Evolutionary conservation across 1,140 invertebrate genomes (phyloP).

Genomic region (Steinernema khuongi): DNA sequence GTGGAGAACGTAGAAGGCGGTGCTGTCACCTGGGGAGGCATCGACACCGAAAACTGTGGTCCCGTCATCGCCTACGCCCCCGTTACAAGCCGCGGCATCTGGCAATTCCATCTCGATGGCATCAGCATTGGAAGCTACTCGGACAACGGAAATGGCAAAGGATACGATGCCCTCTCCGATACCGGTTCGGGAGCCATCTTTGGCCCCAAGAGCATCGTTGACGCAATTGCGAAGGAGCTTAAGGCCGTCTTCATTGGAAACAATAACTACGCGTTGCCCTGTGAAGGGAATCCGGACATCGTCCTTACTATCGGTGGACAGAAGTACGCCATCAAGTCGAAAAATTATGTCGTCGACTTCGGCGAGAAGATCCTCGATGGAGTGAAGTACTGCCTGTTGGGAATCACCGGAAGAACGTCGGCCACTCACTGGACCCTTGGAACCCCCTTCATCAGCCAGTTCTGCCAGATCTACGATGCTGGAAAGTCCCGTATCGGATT

Average conservation of each 20-base stretch:
- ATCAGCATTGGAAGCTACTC: slow-evolving; percentile 27
- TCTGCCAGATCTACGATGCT: too few species aligned
- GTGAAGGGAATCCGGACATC: neutral
- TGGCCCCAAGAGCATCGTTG: slow-evolving; percentile 29
- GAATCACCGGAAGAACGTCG: too few species aligned
- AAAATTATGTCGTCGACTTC: neutral
- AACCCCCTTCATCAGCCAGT: too few species aligned
- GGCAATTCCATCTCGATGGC: slow-evolving; percentile 33
- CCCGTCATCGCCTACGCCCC: slow-evolving; percentile 35
- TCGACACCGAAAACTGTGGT: slow-evolving; percentile 35
- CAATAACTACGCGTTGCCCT: neutral
- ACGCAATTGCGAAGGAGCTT: slow-evolving; percentile 26
- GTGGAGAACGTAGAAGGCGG: slow-evolving; percentile 32
- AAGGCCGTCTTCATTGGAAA: slow-evolving; percentile 15
- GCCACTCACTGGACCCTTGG: too few species aligned
- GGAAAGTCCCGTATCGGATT: too few species aligned
- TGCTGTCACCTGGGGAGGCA: slow-evolving; percentile 32
- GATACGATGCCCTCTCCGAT: too few species aligned
- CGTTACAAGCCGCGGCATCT: slow-evolving; percentile 35
- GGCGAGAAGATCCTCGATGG: too few species aligned
- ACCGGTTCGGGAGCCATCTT: too few species aligned
- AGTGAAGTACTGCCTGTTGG: too few species aligned
- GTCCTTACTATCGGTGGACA: neutral
- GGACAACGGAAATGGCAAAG: slow-evolving; percentile 30
- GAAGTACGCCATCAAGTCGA: neutral